Percentiles rank a stretch among this genome's conserved stretches.
phyloP scores from a whole-genome alignment of 2,797 vertebrate species.

The Vespertilio murinus region DNA sequence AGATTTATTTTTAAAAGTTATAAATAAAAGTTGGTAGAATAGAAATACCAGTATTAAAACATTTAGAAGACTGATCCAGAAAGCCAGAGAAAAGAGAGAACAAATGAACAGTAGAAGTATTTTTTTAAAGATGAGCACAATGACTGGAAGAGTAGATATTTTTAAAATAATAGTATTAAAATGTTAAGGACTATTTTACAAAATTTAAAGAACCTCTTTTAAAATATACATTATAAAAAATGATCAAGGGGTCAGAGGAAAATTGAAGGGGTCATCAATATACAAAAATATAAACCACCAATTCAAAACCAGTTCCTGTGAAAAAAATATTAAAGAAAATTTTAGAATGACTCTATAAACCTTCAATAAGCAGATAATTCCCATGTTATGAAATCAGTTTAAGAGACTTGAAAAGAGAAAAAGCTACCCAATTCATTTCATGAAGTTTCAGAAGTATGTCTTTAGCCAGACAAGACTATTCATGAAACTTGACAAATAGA shows the following conservation, averaged over 20 bases:
- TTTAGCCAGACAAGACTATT: constrained; percentile 33
- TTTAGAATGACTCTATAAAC: not conserved
- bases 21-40: not conserved
- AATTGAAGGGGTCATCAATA: not conserved
- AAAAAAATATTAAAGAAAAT: constrained; percentile 21
- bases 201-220: not conserved
- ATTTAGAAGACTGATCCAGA: not conserved
- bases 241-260: not conserved
- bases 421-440: constrained; percentile 1
- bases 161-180: not conserved
- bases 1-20: not conserved
- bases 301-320: constrained; percentile 3
- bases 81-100: not conserved
- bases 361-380: constrained; percentile 6
- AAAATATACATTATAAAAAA: constrained; percentile 11
- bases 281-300: constrained; percentile 22
- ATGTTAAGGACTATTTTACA: not conserved
- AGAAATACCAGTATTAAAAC: constrained; percentile 11
- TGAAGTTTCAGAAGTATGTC: not conserved
- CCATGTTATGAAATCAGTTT: not conserved
- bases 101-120: not conserved
- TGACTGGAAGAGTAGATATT: not conserved
- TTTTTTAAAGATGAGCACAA: not conserved
- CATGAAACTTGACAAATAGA: constrained; percentile 15
- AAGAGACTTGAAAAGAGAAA: constrained; percentile 39